Evolutionary conservation across 2,888 invertebrate species (phyloP).

Genomic region (Idaea aversata): DNA sequence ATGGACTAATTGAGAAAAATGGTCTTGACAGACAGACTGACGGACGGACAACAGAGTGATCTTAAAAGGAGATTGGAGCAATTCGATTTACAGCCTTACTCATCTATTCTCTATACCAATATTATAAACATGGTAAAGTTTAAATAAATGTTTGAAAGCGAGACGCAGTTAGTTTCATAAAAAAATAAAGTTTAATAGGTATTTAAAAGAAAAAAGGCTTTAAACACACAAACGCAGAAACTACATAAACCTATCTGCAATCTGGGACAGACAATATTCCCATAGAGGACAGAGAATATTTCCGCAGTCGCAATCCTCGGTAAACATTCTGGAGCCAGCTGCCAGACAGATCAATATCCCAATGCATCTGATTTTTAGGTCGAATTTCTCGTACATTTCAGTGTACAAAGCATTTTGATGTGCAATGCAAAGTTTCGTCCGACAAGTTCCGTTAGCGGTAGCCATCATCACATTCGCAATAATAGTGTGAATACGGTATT

Average conservation of each 20-base stretch:
- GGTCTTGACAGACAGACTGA: too few relatives aligned
- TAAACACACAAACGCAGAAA: background rate
- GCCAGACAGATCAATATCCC: background rate
- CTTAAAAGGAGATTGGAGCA: too few relatives aligned
- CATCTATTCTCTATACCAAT: too few relatives aligned
- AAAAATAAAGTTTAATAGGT: too few relatives aligned
- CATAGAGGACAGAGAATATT: background rate
- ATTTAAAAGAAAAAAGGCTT: background rate
- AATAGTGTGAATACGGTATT: slow-evolving; percentile 2
- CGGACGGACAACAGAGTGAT: too few relatives aligned
- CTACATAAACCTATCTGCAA: background rate
- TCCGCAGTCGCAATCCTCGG: background rate
- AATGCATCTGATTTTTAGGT: background rate
- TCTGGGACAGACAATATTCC: background rate
- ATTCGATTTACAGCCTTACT: too few relatives aligned
- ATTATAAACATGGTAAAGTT: too few relatives aligned
- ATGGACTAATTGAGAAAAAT: too few relatives aligned
- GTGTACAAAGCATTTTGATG: background rate
- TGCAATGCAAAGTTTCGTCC: background rate
- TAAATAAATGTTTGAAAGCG: too few relatives aligned
- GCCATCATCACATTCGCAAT: background rate
- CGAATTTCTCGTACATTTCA: background rate
- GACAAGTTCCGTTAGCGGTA: background rate
- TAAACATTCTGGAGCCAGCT: background rate
- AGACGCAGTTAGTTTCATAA: too few relatives aligned